Conservation (phyloP, 2,888 invertebrate genomes). For the Stenotaenia linearis region DNA sequence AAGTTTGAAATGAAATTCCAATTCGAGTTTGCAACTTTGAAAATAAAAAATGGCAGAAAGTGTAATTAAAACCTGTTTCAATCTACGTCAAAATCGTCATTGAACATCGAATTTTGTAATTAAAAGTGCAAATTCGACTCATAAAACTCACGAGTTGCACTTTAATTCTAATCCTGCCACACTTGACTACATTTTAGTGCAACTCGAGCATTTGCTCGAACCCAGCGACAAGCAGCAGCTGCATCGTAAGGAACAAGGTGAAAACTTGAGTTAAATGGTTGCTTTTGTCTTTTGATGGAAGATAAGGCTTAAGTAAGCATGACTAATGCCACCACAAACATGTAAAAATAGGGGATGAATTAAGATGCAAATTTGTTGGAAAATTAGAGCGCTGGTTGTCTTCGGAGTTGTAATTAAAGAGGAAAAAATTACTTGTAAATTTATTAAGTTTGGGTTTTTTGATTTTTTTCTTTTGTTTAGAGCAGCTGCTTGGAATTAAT, state of each 20-base stretch:
- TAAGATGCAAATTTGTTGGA: not conserved
- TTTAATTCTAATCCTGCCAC: not conserved
- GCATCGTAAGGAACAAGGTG: constrained; percentile 1
- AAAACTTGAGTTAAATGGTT: not conserved
- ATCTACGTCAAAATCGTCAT: not conserved
- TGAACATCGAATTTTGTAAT: not conserved
- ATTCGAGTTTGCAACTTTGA: not conserved
- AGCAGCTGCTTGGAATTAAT: too few relatives aligned
- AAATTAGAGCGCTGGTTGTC: not conserved
- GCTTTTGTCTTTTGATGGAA: not conserved
- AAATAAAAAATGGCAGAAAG: not conserved
- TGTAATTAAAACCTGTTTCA: not conserved
- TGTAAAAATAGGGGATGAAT: not conserved
- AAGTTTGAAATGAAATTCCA: not conserved
- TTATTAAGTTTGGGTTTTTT: too few relatives aligned
- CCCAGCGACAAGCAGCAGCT: not conserved
- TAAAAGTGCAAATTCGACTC: not conserved
- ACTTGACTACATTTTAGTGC: not conserved
- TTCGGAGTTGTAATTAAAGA: not conserved
- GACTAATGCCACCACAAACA: not conserved
- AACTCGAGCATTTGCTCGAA: not conserved
- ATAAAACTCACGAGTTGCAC: not conserved
- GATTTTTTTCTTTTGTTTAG: too few relatives aligned
- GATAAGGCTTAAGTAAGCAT: not conserved
- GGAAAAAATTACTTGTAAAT: not conserved